Percentiles rank a stretch among this genome's conserved stretches.
Evolutionary conservation across 2,888 invertebrate species (phyloP).

Genomic region (Hemicrepidius hirtus): DNA sequence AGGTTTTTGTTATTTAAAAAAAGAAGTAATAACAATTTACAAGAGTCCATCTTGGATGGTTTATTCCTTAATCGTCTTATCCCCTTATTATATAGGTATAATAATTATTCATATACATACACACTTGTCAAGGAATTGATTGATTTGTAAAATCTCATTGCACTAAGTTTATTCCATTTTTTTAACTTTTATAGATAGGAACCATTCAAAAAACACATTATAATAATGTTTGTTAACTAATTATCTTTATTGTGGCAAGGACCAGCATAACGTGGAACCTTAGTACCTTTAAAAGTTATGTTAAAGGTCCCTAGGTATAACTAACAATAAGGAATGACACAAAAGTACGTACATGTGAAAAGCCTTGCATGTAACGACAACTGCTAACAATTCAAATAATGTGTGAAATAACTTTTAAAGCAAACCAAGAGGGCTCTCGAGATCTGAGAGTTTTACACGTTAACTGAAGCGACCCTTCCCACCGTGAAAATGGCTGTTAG

Average conservation of each 20-base stretch:
- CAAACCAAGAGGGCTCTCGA: slow-evolving; percentile 51
- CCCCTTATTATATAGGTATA: too few relatives aligned
- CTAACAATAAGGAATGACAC: slow-evolving; percentile 9
- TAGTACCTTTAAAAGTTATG: background rate
- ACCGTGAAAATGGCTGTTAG: slow-evolving; percentile 57
- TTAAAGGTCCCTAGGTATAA: slow-evolving; percentile 1
- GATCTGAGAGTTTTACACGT: slow-evolving; percentile 51
- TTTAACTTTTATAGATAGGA: too few relatives aligned
- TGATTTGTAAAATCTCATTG: too few relatives aligned
- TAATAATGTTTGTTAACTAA: too few relatives aligned
- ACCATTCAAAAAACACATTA: too few relatives aligned
- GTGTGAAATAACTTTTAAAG: slow-evolving; percentile 57
- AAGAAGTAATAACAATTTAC: too few relatives aligned
- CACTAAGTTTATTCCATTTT: too few relatives aligned
- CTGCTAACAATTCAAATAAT: slow-evolving; percentile 48
- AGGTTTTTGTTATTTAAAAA: too few relatives aligned
- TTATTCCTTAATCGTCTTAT: too few relatives aligned
- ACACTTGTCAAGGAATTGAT: too few relatives aligned
- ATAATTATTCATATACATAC: too few relatives aligned
- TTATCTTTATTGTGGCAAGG: background rate
- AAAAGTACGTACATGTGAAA: slow-evolving; percentile 12
- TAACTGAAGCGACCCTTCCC: slow-evolving; percentile 54
- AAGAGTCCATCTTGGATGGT: too few relatives aligned
- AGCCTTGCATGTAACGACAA: slow-evolving; percentile 25
- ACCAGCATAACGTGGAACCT: background rate